A percentile compares a stretch with the other conserved stretches of the same genome.
Evolutionary conservation across 2,888 invertebrate genomes (phyloP).

Genomic region (Trachelus iudaicus): DNA sequence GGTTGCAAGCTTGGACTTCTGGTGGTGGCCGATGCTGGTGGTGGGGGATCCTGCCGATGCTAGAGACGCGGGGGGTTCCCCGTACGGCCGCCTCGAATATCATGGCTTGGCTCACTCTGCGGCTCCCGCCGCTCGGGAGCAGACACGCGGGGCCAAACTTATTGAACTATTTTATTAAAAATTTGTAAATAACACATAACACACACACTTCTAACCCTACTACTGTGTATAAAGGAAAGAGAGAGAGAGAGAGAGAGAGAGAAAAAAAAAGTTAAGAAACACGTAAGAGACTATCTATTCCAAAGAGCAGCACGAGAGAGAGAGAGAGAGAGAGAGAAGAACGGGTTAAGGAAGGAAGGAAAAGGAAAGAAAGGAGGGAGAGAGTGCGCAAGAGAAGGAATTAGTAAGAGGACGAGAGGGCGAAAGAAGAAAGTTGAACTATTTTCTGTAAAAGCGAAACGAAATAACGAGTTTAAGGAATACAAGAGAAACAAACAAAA

Average conservation of each 20-base stretch:
- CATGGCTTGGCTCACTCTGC: slow-evolving; percentile 64
- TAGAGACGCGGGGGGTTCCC: slow-evolving; percentile 26
- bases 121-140: slow-evolving; percentile 67
- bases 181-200: slow-evolving; percentile 60
- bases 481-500: slow-evolving; percentile 18
- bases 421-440: slow-evolving; percentile 18
- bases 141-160: slow-evolving; percentile 65
- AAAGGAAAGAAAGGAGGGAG: slow-evolving; percentile 16
- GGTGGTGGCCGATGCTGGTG: slow-evolving; percentile 3
- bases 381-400: slow-evolving; percentile 13
- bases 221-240: slow-evolving; percentile 3
- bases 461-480: slow-evolving; percentile 11
- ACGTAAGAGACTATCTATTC: slow-evolving; percentile 1
- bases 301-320: slow-evolving; percentile 5
- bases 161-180: slow-evolving; percentile 61
- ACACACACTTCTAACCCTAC: slow-evolving; percentile 21
- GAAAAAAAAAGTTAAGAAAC: neutral
- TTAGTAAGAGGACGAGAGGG: slow-evolving; percentile 13
- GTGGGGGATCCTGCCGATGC: slow-evolving; percentile 7
- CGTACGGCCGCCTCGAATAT: slow-evolving; percentile 50
- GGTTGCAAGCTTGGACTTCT: slow-evolving; percentile 29
- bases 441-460: slow-evolving; percentile 26
- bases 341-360: slow-evolving; percentile 9
- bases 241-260: neutral
- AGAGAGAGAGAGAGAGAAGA: slow-evolving; percentile 5